phyloP scores from a whole-genome alignment of 1,140 invertebrate genomes.

The Drosophila parabipectinata region DNA sequence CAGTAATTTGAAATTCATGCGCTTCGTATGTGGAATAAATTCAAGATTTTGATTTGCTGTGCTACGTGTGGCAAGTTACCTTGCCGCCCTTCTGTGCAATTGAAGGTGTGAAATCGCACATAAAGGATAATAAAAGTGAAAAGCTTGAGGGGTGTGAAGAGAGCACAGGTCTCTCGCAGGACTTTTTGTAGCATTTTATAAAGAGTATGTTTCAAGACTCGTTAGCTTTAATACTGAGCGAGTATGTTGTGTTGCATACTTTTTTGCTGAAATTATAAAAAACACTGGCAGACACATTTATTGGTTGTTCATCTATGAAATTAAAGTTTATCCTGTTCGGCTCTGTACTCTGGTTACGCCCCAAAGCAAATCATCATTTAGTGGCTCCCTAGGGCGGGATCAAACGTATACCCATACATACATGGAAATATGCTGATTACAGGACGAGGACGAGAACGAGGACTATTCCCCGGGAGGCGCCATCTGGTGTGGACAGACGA shows the following conservation, averaged over 20 bases:
- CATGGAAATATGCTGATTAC: slow-evolving; percentile 58
- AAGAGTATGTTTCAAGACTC: too few species aligned
- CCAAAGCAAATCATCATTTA: slow-evolving; percentile 61
- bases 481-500: slow-evolving; percentile 24
- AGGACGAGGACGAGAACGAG: background rate
- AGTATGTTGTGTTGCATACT: too few species aligned
- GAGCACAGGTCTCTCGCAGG: too few species aligned
- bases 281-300: slow-evolving; percentile 2
- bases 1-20: slow-evolving; percentile 84
- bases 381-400: slow-evolving; percentile 51
- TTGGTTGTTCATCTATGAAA: slow-evolving; percentile 44
- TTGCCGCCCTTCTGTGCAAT: slow-evolving; percentile 48
- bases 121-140: slow-evolving; percentile 81
- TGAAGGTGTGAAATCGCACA: slow-evolving; percentile 79
- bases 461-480: slow-evolving; percentile 31
- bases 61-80: slow-evolving; percentile 67
- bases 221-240: background rate
- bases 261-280: background rate
- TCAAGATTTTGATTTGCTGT: slow-evolving; percentile 79
- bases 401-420: slow-evolving; percentile 29
- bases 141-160: slow-evolving; percentile 31
- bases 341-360: slow-evolving; percentile 14
- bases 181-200: slow-evolving; percentile 5
- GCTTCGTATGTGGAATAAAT: slow-evolving; percentile 83
- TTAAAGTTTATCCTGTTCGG: slow-evolving; percentile 38